Percentiles rank a stretch among this genome's conserved stretches.
phyloP scores from a whole-genome alignment of 2,113 vertebrate genomes.

The Serinus canaria region DNA sequence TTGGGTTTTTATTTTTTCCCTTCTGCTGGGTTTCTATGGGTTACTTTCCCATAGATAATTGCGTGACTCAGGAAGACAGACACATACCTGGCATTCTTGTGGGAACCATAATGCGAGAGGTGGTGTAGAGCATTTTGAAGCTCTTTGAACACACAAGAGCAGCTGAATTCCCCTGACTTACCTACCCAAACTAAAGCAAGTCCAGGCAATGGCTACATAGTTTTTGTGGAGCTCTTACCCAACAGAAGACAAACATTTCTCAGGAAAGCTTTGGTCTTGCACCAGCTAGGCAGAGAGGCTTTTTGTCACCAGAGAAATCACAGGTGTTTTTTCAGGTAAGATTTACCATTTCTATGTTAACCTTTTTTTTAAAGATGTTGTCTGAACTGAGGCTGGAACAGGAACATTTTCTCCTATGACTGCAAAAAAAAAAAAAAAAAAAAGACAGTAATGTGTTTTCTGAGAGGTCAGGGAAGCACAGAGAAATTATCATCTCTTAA shows the following conservation, averaged over 20 bases:
- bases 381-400: neutral
- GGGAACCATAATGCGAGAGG: constrained; percentile 26
- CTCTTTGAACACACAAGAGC: constrained; percentile 60
- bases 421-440: neutral
- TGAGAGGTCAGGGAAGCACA: neutral
- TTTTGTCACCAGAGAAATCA: neutral
- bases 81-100: neutral
- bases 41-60: constrained; percentile 60
- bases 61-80: constrained; percentile 34
- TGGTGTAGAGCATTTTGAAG: constrained; percentile 43
- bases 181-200: constrained; percentile 73
- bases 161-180: constrained; percentile 68
- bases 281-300: neutral
- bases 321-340: constrained; percentile 50
- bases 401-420: neutral
- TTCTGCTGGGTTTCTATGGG: neutral
- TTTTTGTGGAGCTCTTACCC: constrained; percentile 61
- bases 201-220: constrained; percentile 76
- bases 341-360: neutral
- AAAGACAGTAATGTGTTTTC: neutral
- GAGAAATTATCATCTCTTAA: neutral
- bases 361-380: neutral
- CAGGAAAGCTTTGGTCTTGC: constrained; percentile 33
- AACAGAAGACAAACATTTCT: constrained; percentile 33
- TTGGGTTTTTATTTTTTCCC: neutral